phyloP scores from a whole-genome alignment of 2,113 vertebrate genomes.

The Ibidorhyncha struthersii region DNA sequence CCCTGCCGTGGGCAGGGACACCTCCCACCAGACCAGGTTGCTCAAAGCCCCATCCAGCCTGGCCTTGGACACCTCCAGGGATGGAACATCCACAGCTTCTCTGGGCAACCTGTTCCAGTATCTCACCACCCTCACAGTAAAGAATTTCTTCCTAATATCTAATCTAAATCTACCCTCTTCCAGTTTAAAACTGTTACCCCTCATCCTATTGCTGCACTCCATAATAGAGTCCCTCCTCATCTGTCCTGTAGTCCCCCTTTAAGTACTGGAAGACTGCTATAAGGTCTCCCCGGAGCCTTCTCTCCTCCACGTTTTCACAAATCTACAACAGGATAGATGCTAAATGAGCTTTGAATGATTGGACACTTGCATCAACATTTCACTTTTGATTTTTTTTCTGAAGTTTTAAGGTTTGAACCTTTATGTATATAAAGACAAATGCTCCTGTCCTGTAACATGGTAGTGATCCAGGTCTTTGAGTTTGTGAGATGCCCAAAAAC shows the following conservation, averaged over 20 bases:
- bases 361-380: not conserved
- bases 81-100: no score
- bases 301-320: not conserved
- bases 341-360: not conserved
- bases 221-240: not conserved
- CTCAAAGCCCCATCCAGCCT: no score
- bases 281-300: not conserved
- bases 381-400: not conserved
- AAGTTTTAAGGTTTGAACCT: not conserved
- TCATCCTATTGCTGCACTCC: not conserved
- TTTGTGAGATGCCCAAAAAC: conserved; percentile 14
- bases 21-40: no score
- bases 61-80: no score
- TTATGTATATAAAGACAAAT: not conserved
- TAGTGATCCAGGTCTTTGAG: conserved; percentile 12
- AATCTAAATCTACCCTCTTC: not conserved
- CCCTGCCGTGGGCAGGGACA: no score
- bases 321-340: not conserved
- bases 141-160: not conserved
- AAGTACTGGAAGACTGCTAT: not conserved
- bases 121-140: not conserved
- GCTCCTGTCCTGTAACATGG: not conserved
- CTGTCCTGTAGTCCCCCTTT: not conserved
- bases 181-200: not conserved
- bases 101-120: no score